Conservation (phyloP, 2,888 invertebrate genomes). For the Acleris literana region DNA sequence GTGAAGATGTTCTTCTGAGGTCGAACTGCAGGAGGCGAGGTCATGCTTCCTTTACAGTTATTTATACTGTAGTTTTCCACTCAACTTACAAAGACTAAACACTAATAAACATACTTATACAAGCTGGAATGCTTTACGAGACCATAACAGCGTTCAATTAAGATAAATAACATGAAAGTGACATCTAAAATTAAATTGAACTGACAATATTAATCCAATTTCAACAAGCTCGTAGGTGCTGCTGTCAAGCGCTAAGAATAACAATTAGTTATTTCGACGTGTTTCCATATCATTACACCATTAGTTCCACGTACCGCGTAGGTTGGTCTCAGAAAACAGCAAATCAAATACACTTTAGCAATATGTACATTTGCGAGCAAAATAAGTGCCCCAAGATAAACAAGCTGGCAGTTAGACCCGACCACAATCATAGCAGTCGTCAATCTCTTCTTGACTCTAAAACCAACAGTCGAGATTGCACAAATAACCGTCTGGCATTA, state of each 20-base stretch:
- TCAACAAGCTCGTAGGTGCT: constrained; percentile 25
- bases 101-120: background rate
- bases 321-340: constrained; percentile 57
- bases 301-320: constrained; percentile 55
- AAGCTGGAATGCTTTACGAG: background rate
- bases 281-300: constrained; percentile 60
- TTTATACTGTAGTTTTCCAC: constrained; percentile 2
- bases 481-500: constrained; percentile 74
- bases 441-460: constrained; percentile 67
- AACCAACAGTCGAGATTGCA: constrained; percentile 78
- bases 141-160: background rate
- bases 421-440: constrained; percentile 67
- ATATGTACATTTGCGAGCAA: constrained; percentile 51
- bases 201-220: constrained; percentile 27
- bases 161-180: constrained; percentile 5
- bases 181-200: constrained; percentile 27
- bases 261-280: constrained; percentile 59
- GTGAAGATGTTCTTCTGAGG: constrained; percentile 51
- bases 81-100: background rate
- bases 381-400: constrained; percentile 53
- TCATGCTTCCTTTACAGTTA: constrained; percentile 34
- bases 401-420: constrained; percentile 54
- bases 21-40: constrained; percentile 46
- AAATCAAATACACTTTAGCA: constrained; percentile 67
- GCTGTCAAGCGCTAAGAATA: constrained; percentile 38